Percentiles rank a stretch among this genome's conserved stretches.
phyloP scores from a whole-genome alignment of 2,888 invertebrate species.

The Cephus nigrinus region DNA sequence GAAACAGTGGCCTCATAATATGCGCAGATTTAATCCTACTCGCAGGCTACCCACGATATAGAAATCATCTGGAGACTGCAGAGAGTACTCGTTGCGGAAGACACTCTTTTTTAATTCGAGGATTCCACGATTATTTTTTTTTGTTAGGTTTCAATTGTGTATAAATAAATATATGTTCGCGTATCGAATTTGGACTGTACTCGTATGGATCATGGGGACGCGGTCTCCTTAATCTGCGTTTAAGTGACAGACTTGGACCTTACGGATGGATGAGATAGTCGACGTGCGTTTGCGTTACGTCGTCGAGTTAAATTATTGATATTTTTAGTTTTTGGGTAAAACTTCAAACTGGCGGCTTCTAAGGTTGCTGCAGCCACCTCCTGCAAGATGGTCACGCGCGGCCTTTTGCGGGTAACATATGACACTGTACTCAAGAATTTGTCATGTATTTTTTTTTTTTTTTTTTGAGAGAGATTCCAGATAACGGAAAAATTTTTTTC shows the following conservation, averaged over 20 bases:
- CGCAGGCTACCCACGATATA: not conserved
- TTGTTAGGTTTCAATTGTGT: not conserved
- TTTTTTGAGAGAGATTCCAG: not conserved
- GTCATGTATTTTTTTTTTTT: not conserved
- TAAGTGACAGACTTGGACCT: not conserved
- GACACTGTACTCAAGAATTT: not conserved
- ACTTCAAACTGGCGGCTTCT: conserved; percentile 61
- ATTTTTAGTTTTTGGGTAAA: conserved; percentile 8
- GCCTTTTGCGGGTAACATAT: conserved; percentile 57
- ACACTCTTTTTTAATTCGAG: not conserved
- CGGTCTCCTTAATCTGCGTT: not conserved
- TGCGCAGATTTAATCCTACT: not conserved
- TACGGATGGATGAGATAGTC: not conserved
- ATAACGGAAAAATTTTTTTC: not conserved
- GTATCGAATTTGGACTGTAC: not conserved
- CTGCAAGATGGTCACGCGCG: conserved; percentile 64
- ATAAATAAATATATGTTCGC: too few species aligned
- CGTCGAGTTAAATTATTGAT: not conserved
- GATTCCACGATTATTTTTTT: not conserved
- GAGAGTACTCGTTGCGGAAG: not conserved
- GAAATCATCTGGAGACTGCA: not conserved
- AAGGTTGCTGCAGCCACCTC: conserved; percentile 59
- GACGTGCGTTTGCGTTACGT: not conserved
- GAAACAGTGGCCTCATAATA: not conserved
- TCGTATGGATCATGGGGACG: not conserved